Evolutionary conservation across 2,888 invertebrate genomes (phyloP), one percentile per base, ranked within the genome.

Genomic region (Lithosia quadra): DNA sequence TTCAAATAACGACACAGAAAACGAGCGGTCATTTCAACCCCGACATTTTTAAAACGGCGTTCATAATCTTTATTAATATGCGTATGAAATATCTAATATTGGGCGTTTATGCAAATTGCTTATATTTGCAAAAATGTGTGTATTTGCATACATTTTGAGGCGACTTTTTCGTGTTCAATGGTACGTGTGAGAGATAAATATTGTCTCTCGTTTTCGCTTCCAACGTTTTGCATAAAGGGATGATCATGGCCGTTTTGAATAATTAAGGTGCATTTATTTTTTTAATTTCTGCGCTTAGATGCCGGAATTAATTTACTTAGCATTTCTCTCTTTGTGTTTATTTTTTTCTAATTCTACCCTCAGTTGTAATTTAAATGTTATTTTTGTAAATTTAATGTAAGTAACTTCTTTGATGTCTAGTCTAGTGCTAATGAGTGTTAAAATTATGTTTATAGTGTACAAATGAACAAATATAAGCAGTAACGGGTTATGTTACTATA

Each of bases 61-160:
- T 69, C 78, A 76, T 87, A 87, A 89, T 85, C 86, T 84, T 86
- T 88, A 89, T 90, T 87, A 90, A 89, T 90, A 88, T 82, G 80
- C 84, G 82, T 81, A 85, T 85, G 79, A 82, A 86, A 85, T 84
- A 82, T 88, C 85, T 88, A 87, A 88, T 88, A 89, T 86, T 77
- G 81, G 84, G 78, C 84, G 84, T 87, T 91, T 91, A 91, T 91
- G 91, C 86, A 87, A 91, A 91, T 88, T 62, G 60, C 63, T 77
- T 82, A 86, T 87, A 80, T 89, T 88, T 71, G 80, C 73, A 80
- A 74, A 81, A 81, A 80, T 82, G 78, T 82, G 78, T 79, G 80
- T 80, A 91, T 91, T 92, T 92, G 91, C 91, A 92, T 91, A 88
- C 82, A 90, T 84, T 90, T 90, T 87, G 91, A 84, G 90, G 88